Conservation (phyloP, 2,113 vertebrate species). For the Sigmodon hispidus region DNA sequence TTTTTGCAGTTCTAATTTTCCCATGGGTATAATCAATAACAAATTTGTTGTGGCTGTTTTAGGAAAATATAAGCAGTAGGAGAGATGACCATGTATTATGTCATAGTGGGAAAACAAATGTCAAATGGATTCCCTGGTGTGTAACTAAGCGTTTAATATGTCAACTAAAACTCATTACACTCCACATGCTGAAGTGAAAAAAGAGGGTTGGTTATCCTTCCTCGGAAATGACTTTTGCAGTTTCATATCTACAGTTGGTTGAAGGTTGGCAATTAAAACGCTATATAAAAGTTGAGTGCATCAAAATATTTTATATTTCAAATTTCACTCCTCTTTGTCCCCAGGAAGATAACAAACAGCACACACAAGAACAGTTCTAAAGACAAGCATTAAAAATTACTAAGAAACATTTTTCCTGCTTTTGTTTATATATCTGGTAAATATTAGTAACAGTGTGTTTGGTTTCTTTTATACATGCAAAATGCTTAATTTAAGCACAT, state of each 20-base stretch:
- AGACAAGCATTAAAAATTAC: neutral
- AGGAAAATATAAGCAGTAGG: neutral
- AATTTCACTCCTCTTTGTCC: constrained; percentile 12
- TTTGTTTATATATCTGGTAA: neutral
- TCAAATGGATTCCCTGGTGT: neutral
- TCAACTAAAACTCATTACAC: neutral
- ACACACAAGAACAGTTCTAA: neutral
- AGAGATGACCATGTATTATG: neutral
- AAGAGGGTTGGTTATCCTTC: neutral
- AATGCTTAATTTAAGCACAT: neutral
- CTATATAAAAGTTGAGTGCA: neutral
- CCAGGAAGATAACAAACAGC: neutral
- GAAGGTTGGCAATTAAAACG: constrained; percentile 33
- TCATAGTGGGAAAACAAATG: neutral
- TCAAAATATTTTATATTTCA: neutral
- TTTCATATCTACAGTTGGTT: constrained; percentile 38
- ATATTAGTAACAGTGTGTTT: neutral
- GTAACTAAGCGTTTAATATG: neutral
- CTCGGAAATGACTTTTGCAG: neutral
- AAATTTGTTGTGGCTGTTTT: neutral
- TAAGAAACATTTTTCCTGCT: neutral
- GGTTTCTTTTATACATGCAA: neutral
- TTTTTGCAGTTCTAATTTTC: constrained; percentile 4
- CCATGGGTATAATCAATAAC: neutral
- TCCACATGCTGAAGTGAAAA: neutral